Conservation (phyloP, 1,140 invertebrate genomes). For the Pseudomyrmex pallidus region DNA sequence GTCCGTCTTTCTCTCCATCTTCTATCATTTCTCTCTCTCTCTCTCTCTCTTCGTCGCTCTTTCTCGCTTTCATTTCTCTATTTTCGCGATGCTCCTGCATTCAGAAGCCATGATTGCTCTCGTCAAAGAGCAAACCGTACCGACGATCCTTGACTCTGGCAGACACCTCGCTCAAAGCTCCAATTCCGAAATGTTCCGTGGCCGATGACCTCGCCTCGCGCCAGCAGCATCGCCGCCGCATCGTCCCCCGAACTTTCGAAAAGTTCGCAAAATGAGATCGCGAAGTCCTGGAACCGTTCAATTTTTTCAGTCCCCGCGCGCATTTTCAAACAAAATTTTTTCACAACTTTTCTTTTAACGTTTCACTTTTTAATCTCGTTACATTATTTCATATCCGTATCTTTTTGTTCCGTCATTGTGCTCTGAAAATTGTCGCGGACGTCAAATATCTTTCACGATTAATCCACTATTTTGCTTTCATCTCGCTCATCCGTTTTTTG, state of each 20-base stretch:
- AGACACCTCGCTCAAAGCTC: constrained; percentile 32
- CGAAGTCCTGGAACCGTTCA: too few species aligned
- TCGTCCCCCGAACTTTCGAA: constrained; percentile 2
- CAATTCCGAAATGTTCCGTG: constrained; percentile 29
- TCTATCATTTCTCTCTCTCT: not conserved
- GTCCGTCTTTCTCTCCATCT: not conserved
- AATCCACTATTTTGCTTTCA: not conserved
- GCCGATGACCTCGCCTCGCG: constrained; percentile 36
- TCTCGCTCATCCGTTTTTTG: not conserved
- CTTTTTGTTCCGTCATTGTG: not conserved
- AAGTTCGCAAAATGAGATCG: not conserved
- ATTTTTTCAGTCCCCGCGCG: not conserved
- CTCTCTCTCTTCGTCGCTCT: not conserved
- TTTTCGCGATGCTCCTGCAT: constrained; percentile 35
- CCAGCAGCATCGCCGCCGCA: not conserved
- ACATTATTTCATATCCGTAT: not conserved
- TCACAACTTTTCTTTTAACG: too few species aligned
- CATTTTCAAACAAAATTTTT: not conserved
- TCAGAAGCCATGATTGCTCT: constrained; percentile 54
- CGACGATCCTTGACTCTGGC: constrained; percentile 46
- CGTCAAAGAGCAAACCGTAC: constrained; percentile 52
- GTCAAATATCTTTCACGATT: not conserved
- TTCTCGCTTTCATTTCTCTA: constrained; percentile 1
- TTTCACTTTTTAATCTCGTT: not conserved
- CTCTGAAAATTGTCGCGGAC: not conserved